These are phyloP conservation scores for Heliconius ethilla DNA, from an alignment of 2,888 invertebrate genomes.

Conservation along the genomic window DNA sequence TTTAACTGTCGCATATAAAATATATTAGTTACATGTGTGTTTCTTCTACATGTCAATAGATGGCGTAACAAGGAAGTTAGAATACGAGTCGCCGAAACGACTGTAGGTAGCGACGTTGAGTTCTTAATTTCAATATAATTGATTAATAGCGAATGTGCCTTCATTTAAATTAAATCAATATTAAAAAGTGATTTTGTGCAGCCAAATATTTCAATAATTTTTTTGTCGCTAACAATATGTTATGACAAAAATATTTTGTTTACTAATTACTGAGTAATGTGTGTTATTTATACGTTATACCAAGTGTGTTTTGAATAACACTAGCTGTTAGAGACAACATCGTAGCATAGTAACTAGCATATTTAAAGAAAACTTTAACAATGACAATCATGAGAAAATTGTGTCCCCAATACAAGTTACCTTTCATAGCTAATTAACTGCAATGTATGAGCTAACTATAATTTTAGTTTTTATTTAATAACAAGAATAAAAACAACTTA, in stretches of 20 bases:
- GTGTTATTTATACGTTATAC: slow-evolving; percentile 9
- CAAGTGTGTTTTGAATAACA: slow-evolving; percentile 15
- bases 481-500: too few relatives aligned
- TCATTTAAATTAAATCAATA: not conserved
- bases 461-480: not conserved
- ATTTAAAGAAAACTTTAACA: slow-evolving; percentile 20
- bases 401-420: slow-evolving; percentile 36
- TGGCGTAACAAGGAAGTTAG: not conserved
- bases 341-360: not conserved
- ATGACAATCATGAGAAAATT: slow-evolving; percentile 43
- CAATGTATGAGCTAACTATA: not conserved
- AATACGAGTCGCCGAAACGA: too few relatives aligned
- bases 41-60: not conserved
- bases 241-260: slow-evolving; percentile 13
- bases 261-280: not conserved
- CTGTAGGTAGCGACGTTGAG: not conserved
- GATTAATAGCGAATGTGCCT: not conserved
- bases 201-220: not conserved
- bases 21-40: not conserved
- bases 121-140: not conserved
- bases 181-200: not conserved
- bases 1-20: not conserved
- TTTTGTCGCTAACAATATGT: not conserved
- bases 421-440: slow-evolving; percentile 34
- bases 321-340: not conserved